A percentile compares a stretch with the other conserved stretches of the same genome.
phyloP scores from a whole-genome alignment of 53 echinoderm and acorn worm species.

The Holothuria scabra region DNA sequence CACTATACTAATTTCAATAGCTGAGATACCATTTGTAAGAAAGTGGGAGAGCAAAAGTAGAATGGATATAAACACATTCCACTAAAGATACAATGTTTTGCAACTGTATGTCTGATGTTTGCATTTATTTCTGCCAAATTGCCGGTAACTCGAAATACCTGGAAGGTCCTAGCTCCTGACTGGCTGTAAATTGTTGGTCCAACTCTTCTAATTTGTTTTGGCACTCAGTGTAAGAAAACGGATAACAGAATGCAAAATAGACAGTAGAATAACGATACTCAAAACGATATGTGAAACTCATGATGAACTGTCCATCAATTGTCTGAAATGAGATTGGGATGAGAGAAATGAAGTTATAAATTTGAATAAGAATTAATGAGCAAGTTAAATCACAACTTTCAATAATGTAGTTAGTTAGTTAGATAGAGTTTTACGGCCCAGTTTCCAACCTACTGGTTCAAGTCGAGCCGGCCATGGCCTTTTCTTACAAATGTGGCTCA shows the following conservation, averaged over 20 bases:
- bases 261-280: conserved; percentile 89
- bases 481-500: too few species aligned
- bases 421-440: too few species aligned
- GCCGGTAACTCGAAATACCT: conserved; percentile 33
- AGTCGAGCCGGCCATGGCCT: too few species aligned
- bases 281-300: conserved; percentile 95
- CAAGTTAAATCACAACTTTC: neutral
- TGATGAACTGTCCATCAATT: conserved; percentile 93
- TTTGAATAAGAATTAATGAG: neutral
- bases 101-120: too few species aligned
- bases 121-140: too few species aligned
- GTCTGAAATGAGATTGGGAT: conserved; percentile 56
- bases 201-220: conserved; percentile 83
- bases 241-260: conserved; percentile 99
- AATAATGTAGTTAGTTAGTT: too few species aligned
- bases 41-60: too few species aligned
- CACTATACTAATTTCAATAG: too few species aligned
- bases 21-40: too few species aligned
- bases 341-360: neutral
- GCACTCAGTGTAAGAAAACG: conserved; percentile 91
- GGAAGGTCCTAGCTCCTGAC: conserved; percentile 53
- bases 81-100: too few species aligned
- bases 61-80: too few species aligned
- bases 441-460: too few species aligned
- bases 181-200: conserved; percentile 70